A percentile compares a stretch with the other conserved stretches of the same genome.
Conservation (phyloP, 2,888 invertebrate species). For the Amorpha juglandis region DNA sequence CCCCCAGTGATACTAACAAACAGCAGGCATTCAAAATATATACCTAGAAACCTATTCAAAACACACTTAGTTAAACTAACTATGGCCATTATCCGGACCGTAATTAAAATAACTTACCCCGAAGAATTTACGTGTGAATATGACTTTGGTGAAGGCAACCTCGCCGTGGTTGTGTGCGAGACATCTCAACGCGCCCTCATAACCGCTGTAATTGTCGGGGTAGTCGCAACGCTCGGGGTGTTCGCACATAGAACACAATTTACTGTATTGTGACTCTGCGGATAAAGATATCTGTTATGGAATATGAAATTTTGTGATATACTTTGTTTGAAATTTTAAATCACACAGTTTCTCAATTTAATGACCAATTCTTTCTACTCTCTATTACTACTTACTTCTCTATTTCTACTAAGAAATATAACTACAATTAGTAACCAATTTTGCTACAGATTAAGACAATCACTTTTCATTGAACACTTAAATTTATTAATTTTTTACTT, state of each 20-base stretch:
- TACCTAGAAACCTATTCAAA: not conserved
- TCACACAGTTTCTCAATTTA: too few relatives aligned
- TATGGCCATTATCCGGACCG: not conserved
- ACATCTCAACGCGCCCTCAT: slow-evolving; percentile 93
- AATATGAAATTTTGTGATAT: not conserved
- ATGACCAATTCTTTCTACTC: too few relatives aligned
- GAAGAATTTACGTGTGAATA: slow-evolving; percentile 91
- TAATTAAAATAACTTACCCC: slow-evolving; percentile 78
- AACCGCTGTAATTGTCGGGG: slow-evolving; percentile 93
- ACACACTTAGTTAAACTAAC: not conserved
- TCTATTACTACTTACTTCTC: too few relatives aligned
- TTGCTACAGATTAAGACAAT: too few relatives aligned
- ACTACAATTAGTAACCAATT: too few relatives aligned
- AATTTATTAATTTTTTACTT: too few relatives aligned
- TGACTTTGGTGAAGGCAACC: slow-evolving; percentile 93
- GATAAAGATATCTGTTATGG: slow-evolving; percentile 32
- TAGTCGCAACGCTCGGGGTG: slow-evolving; percentile 90
- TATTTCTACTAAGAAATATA: too few relatives aligned
- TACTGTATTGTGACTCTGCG: slow-evolving; percentile 89
- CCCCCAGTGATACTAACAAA: not conserved
- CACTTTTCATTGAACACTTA: too few relatives aligned
- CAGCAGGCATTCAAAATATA: not conserved
- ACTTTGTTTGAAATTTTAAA: not conserved
- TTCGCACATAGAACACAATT: slow-evolving; percentile 91
- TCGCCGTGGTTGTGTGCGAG: slow-evolving; percentile 92